Percentiles rank a stretch among this genome's conserved stretches.
Evolutionary conservation across 2,888 invertebrate species (phyloP).

Genomic region (Choristoneura rosaceana): DNA sequence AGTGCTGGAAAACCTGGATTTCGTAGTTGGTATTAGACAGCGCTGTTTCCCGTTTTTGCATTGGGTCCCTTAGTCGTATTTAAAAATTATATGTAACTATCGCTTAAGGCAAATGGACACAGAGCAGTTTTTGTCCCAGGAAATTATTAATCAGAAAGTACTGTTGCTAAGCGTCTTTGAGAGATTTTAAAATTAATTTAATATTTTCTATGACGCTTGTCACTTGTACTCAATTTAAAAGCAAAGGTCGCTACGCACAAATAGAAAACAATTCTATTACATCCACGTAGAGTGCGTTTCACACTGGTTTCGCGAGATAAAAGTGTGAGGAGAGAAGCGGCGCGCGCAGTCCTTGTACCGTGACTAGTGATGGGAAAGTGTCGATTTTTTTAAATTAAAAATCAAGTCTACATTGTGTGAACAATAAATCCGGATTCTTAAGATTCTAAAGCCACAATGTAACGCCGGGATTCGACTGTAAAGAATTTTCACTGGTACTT

Average conservation of each 20-base stretch:
- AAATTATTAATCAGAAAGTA: not conserved
- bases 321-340: constrained; percentile 66
- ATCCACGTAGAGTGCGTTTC: constrained; percentile 51
- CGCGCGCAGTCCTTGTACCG: constrained; percentile 73
- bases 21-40: too few relatives aligned
- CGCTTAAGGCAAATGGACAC: too few relatives aligned
- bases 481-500: too few relatives aligned
- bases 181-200: not conserved
- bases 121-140: too few relatives aligned
- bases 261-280: constrained; percentile 48
- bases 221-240: constrained; percentile 50
- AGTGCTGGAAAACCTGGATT: too few relatives aligned
- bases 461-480: too few relatives aligned
- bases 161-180: not conserved
- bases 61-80: too few relatives aligned
- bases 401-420: not conserved
- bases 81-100: too few relatives aligned
- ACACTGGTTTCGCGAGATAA: constrained; percentile 58
- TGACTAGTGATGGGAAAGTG: constrained; percentile 56
- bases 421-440: too few relatives aligned
- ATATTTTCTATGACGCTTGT: constrained; percentile 42
- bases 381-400: constrained; percentile 2
- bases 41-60: too few relatives aligned
- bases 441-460: too few relatives aligned
- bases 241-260: constrained; percentile 42